These are phyloP conservation scores for Hirtodrosophila trivittata DNA, from an alignment of 2,888 invertebrate genomes.

Conservation along the genomic window DNA sequence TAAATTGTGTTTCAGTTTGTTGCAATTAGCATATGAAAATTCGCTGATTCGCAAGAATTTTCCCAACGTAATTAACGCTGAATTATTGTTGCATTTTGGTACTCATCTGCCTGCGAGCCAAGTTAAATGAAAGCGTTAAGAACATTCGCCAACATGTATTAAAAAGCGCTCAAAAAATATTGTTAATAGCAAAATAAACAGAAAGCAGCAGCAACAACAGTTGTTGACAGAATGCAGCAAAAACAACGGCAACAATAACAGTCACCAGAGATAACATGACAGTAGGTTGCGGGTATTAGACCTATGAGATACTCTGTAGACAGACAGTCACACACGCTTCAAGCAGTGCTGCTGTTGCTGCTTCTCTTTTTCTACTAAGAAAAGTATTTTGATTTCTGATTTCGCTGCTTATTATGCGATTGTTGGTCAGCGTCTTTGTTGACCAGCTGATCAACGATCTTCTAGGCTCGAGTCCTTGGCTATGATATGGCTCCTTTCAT, in stretches of 20 bases:
- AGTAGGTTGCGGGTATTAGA: background rate
- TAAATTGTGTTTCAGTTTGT: background rate
- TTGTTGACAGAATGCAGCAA: conserved; percentile 19
- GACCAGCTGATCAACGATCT: too few relatives aligned
- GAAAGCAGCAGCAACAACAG: conserved; percentile 27
- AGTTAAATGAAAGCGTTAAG: conserved; percentile 26
- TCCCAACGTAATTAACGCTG: conserved; percentile 36
- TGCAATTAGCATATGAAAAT: conserved; percentile 16
- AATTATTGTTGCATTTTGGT: conserved; percentile 32
- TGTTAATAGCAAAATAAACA: conserved; percentile 61
- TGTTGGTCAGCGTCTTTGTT: too few relatives aligned
- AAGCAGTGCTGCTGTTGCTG: too few relatives aligned
- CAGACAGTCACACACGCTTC: background rate
- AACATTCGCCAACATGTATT: conserved; percentile 23
- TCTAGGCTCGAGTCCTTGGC: too few relatives aligned
- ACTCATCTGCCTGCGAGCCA: conserved; percentile 1
- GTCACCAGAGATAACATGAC: conserved; percentile 3
- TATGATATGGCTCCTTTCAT: too few relatives aligned
- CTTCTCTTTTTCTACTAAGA: too few relatives aligned
- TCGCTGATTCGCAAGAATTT: conserved; percentile 18
- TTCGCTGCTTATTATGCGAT: too few relatives aligned
- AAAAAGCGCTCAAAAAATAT: conserved; percentile 48
- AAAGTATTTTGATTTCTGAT: too few relatives aligned
- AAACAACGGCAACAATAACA: conserved; percentile 41
- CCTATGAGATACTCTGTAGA: too few relatives aligned